Evolutionary conservation across 2,797 vertebrate genomes (phyloP), one percentile per base, ranked within the genome.

Genomic region (Microctenopoma steveboyesi): DNA sequence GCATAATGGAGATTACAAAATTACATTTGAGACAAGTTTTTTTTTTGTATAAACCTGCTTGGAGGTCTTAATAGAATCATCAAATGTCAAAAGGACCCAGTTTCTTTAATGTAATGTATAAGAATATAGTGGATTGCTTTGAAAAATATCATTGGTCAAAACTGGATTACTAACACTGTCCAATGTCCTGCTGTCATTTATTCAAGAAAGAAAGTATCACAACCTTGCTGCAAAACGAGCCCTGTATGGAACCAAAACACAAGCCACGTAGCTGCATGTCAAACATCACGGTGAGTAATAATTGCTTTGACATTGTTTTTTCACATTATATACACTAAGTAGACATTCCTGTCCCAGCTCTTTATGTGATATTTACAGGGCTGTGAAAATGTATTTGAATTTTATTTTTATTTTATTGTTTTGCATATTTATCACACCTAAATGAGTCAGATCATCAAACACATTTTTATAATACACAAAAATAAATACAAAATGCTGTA

Each of bases 261-360:
- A 73, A 27, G 3, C 40, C 7, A 27, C 56, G 0, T 0, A 52
- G 1, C 73, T 88, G 86, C 66, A 55, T 2, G 3, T 0, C 47
- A n/a, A 7, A 25, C 4, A 37, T 4, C 13, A 0, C 3, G 10
- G 91, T 92, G 63, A 89, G 86, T 87, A 25, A 62, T 16, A 9
- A 22, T 15, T 45, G 42, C 25, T 62, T 15, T 27, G 22, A 22
- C 22, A 22, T 22, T 22, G 22, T 22, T 22, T 22, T 22, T 22
- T 22, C 22, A 22, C 22, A 22, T 22, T 22, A 22, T 22, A 22
- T 22, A 22, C 22, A 22, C 22, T 22, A 22, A 22, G 22, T 22
- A 22, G 22, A 22, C 22, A 22, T 22, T 22, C 22, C 22, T 22
- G 22, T 4, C 39, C 3, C 39, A 40, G 39, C 39, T 40, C 39